Conservation (phyloP, 2,113 vertebrate genomes). For the Machaerirhynchus nigripectus region DNA sequence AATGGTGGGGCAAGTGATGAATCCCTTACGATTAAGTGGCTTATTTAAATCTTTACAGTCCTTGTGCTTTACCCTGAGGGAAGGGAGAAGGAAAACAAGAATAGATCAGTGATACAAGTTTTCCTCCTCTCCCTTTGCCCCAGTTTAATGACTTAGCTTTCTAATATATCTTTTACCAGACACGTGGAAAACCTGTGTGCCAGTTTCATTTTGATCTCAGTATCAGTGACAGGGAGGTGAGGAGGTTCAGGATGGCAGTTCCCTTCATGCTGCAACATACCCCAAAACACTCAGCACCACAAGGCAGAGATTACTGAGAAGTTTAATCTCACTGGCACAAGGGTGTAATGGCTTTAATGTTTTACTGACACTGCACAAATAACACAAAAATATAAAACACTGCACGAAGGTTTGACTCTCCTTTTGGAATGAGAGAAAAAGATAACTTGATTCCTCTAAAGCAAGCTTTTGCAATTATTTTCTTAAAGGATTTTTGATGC, state of each 20-base stretch:
- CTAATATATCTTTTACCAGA: slow-evolving; percentile 31
- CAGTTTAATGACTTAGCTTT: not conserved
- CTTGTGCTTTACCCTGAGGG: slow-evolving; percentile 47
- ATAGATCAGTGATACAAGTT: not conserved
- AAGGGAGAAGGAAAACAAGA: not conserved
- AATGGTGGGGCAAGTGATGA: slow-evolving; percentile 46
- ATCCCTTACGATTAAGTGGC: slow-evolving; percentile 13
- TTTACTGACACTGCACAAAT: not conserved
- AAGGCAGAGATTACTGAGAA: not conserved
- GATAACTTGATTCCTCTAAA: not conserved
- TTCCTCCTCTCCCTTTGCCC: not conserved
- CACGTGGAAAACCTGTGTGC: not conserved
- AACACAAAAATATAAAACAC: not conserved
- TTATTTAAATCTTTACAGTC: slow-evolving; percentile 52
- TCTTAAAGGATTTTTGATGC: not conserved
- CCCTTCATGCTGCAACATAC: slow-evolving; percentile 11
- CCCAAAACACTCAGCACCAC: not conserved
- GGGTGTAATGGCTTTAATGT: not conserved
- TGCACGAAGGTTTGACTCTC: not conserved
- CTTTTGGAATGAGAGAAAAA: not conserved
- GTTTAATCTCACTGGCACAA: not conserved
- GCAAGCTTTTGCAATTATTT: not conserved
- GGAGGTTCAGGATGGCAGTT: not conserved
- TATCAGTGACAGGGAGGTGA: slow-evolving; percentile 15
- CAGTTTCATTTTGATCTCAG: slow-evolving; percentile 42